A percentile compares a stretch with the other conserved stretches of the same genome.
These are phyloP conservation scores for Clarias platycephalus DNA, from an alignment of 2,797 vertebrate genomes.

Conservation along the genomic window DNA sequence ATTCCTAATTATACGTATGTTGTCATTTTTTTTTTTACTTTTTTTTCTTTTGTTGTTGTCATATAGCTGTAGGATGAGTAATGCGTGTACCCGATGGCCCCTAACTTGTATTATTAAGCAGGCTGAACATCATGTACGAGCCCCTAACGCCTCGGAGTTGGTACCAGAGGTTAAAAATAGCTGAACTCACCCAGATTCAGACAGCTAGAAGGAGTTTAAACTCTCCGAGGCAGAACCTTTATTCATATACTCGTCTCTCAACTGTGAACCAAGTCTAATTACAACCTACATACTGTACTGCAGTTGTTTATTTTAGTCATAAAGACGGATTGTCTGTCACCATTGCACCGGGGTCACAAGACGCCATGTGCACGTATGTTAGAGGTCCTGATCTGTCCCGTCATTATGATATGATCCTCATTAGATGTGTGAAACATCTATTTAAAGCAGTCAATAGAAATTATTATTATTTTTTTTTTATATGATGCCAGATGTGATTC, in stretches of 20 bases:
- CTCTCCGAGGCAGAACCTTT: conserved; percentile 47
- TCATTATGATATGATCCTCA: background rate
- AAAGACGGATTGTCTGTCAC: background rate
- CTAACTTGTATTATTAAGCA: background rate
- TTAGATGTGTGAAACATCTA: background rate
- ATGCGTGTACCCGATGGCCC: background rate
- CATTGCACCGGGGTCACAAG: background rate
- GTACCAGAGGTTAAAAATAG: conserved; percentile 45
- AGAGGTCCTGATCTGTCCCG: background rate
- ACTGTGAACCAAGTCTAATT: conserved; percentile 11
- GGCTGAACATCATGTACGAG: background rate
- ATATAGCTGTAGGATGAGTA: background rate
- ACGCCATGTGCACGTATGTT: background rate
- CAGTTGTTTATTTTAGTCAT: too few species aligned
- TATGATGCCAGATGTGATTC: background rate
- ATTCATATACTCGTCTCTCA: conserved; percentile 44
- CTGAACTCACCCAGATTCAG: conserved; percentile 52
- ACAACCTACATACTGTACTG: conserved; percentile 8
- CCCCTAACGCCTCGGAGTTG: conserved; percentile 46
- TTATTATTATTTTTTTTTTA: background rate
- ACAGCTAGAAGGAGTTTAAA: conserved; percentile 47
- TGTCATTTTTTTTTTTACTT: background rate
- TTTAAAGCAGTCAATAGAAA: background rate
- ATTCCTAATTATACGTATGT: background rate
- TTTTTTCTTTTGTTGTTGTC: too few species aligned